Percentiles rank a stretch among this genome's conserved stretches.
Evolutionary conservation across 1,140 invertebrate species (phyloP).

Genomic region (Lethrus apterus): DNA sequence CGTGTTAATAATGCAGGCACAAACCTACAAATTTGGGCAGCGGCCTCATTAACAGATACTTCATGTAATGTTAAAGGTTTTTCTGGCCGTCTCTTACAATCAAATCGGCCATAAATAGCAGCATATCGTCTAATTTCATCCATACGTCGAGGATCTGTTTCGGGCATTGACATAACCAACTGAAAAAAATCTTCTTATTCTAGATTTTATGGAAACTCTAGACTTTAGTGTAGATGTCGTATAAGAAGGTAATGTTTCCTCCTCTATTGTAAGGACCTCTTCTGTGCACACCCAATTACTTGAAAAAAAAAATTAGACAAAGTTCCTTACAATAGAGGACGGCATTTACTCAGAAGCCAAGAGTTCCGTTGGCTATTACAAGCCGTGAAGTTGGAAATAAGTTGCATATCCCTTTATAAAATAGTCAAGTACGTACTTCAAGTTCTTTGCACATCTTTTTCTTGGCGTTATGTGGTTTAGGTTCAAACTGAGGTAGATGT

Average conservation of each 20-base stretch:
- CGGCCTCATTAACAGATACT: conserved; percentile 95
- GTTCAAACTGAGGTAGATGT: conserved; percentile 76
- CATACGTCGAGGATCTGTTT: conserved; percentile 80
- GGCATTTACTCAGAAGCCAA: too few species aligned
- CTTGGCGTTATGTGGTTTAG: conserved; percentile 82
- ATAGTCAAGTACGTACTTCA: conserved; percentile 52
- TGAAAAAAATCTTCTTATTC: conserved; percentile 42
- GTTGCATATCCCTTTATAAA: too few species aligned
- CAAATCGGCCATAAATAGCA: conserved; percentile 93
- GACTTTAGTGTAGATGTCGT: too few species aligned
- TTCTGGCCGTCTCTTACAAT: conserved; percentile 92
- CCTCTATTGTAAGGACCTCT: too few species aligned
- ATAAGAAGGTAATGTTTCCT: too few species aligned
- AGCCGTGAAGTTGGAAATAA: too few species aligned
- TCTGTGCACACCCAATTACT: too few species aligned
- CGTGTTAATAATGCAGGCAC: conserved; percentile 84
- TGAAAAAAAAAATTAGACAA: too few species aligned
- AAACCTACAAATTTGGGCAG: conserved; percentile 88
- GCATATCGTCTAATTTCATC: conserved; percentile 93
- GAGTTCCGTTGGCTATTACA: too few species aligned
- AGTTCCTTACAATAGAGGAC: too few species aligned
- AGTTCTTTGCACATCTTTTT: conserved; percentile 90
- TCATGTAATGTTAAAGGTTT: conserved; percentile 95
- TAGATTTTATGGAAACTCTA: too few species aligned
- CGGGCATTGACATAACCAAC: conserved; percentile 82